Evolutionary conservation across 2,113 vertebrate genomes (phyloP), one percentile per base, ranked within the genome.

Genomic region (Thalassoma bifasciatum): DNA sequence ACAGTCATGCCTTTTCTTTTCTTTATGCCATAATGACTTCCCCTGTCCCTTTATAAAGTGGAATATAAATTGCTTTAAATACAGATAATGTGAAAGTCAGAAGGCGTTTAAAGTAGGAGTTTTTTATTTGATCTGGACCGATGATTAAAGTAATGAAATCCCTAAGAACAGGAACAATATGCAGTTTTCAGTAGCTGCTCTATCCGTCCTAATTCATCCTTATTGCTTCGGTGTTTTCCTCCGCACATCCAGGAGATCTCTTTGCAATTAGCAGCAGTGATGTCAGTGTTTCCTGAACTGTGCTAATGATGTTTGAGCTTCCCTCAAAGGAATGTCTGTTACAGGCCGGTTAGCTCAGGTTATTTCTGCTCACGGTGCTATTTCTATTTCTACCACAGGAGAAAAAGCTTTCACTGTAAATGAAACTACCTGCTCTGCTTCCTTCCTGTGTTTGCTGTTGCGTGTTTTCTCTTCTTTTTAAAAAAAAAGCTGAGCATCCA

Each of bases 231-330:
- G 49, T 59, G 36, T 13, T 44, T 44, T 10, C 14, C 42, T 72
- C 19, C 36, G 7, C 47, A 56, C 42, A 59, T 80, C 5, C 5
- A 47, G 49, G 65, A 70, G 21, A 75, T 51, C 53, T 24, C 34
- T 57, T 59, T 11, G 44, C 36, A 77, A 75, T 74, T 66, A 75
- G 42, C 50, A 58, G 34, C 57, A 26, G 6, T 30, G 42, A 72
- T 24, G 37, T 79, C 24, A 67, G 57, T 59, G 57, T 38, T 37
- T 42, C 26, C 49, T 60, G 14, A 11, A 61, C 19, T 14, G 26
- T 53, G 57, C 10, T 76, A 42, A 62, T 76, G 54, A 66, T 64
- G 54, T 77, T 54, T 80, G 36, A 53, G 46, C 57, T 70, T 53
- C 21, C 56, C 24, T 50, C 21, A 10, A 37, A 42, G 60, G 16